Base-by-base conservation (phyloP, 2,888 invertebrate genomes). In the Oasisia sp. region DNA sequence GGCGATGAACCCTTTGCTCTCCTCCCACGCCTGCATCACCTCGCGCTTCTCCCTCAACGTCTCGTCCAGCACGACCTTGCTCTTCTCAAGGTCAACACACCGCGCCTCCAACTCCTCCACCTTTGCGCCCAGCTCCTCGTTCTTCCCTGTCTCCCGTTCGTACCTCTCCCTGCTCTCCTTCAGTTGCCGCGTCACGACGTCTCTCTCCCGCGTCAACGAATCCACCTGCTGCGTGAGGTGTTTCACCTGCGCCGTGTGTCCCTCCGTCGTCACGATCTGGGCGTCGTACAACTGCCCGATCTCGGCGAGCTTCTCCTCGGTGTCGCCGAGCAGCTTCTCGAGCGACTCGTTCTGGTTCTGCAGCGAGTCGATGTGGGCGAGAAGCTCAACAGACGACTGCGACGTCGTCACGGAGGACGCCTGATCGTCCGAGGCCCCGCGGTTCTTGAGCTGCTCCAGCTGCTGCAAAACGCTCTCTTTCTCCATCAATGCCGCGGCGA, bases 1-100 rank as follows among this genome's bases (percentile, higher is more conserved):
- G 0, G 91, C 32, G 32, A 93, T 91, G 58, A 92, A 92, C 27
- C 58, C 74, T 27, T 74, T 74, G 74, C 50, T 89, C 90, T 90
- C 90, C 90, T 90, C 90, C 90, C 90, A 90, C 90, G 32, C 90
- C 90, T 90, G 90, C 14, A 5, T 27, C 5, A 90, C 14, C 32
- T 32, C 44, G 0, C 14, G 14, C 32, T 90, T 90, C 32, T 90
- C 90, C 44, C 19, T 90, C 32, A 90, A 19, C 74, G 50, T 12
- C 50, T 50, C 50, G 14, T 50, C 50, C 50, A 50, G 14, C 50
- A 50, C 9, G 50, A 50, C 50, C 50, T 50, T 50, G 50, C 27
- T 74, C n/a, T 74, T 74, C 27, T 74, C n/a, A 74, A 74, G 74
- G 74, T 74, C 74, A 74, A 27, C 74, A 74, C 74, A 74, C 27